Base-by-base conservation (phyloP, 2,797 vertebrate species). In the Microctenopoma stevenorrisi region DNA sequence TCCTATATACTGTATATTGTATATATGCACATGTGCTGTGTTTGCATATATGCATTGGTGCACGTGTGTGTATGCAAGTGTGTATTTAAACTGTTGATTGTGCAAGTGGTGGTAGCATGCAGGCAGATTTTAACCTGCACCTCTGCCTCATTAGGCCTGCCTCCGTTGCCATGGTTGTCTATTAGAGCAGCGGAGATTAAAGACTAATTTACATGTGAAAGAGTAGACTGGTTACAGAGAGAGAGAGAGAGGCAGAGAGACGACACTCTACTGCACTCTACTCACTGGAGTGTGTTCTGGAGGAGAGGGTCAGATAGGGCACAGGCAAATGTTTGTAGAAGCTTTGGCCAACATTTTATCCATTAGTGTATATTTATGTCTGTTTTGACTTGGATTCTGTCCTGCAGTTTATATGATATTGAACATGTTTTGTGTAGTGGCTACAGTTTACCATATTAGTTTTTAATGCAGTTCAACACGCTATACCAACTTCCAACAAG, bases 111-210 rank as follows among this genome's bases (percentile, higher is more conserved):
- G 77, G 68, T 68, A 73, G 82, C 88, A 88, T 78, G 77, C 79
- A 63, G 83, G 79, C 86, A 60, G 82, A 89, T 90, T 89, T 91
- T 89, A 94, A 94, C 93, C 92, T 92, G 92, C 66, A 77, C 86
- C 92, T 90, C 88, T 79, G 81, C 88, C 92, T 94, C 93, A 94
- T 95, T 94, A 95, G 92, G 89, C 78, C 89, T 86, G 87, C 90
- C 88, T 91, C 86, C 76, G 94, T 94, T 94, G 92, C 94, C 93
- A 94, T 94, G 94, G 92, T 87, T 89, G 91, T 93, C 93, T 93
- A 93, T 94, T 93, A 94, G 90, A 89, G 87, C 74, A 83, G 87
- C 68, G 67, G 83, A 92, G 92, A 95, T 94, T 93, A 94, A 93
- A 92, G 89, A 87, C 89, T 90, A 54, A 94, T 95, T 94, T 94